Base-by-base conservation (phyloP, 2,888 invertebrate genomes). In the Archips xylosteana region DNA sequence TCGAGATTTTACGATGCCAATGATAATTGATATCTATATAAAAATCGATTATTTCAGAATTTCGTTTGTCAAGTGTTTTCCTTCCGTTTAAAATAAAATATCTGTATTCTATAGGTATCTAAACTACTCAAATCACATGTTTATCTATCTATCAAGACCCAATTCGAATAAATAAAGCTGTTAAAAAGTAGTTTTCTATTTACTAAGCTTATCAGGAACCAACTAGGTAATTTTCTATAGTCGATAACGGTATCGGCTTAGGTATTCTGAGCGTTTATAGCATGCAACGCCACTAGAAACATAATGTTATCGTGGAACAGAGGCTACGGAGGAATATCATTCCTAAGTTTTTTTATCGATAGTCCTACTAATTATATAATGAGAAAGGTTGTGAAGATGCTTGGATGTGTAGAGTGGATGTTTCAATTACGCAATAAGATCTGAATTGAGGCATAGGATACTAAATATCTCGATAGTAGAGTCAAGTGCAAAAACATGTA, bases 281-380 rank as follows among this genome's bases (percentile, higher is more conserved):
- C 68, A 32, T 23, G 23, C 45, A 2, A 49, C 9, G 32, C 45
- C 12, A 45, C 39, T 47, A 45, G 59, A 63, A 68, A 67, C 72
- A 73, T 73, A 73, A 73, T 73, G 68, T 73, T 73, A 73, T 73
- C 73, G 72, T n/a, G 39, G 4, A n/a, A 6, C n/a, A 36, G 60
- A 36, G 13, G 36, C 13, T 12, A 0, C 51, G 15, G 12, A 3
- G 23, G 8, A 57, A 57, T 57, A 12, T 32, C 57, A 32, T 12
- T 57, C 3, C 57, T 57, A 32, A 12, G 32, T 9, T 32, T 32
- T 32, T 57, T 57, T 23, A 23, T 23, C 23, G 23, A 23, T 23
- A 23, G 23, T 23, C 23, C 23, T 23, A 23, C 23, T 23, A 23
- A 23, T 23, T 23, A 23, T 23, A 23, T 1, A 23, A 23, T 23